Evolutionary conservation across 2,113 vertebrate genomes (phyloP), one percentile per base, ranked within the genome.

Genomic region (Malurus alboscapulatus): DNA sequence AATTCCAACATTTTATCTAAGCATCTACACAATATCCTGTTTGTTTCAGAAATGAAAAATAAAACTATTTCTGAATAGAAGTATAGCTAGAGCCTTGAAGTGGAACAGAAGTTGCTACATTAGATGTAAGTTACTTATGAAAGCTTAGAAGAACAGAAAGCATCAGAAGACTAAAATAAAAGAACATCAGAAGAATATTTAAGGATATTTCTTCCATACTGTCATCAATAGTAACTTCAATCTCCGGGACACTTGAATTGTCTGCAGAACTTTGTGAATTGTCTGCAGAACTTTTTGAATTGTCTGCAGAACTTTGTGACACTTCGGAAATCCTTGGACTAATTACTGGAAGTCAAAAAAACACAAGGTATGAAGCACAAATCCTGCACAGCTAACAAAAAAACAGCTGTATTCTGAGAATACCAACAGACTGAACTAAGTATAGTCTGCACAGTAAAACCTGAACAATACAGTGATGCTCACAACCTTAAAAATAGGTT

Each of bases 161-260:
- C 4, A 27, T 12, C 4, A 62, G 30, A 79, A 72, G 27, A 94
- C 71, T 2, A 63, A 34, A 80, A 84, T 0, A 72, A 27, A 87
- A 87, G 27, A 42, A 36, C 11, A 44, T 27, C 24, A 89, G 55
- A 74, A 75, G 26, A 94, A 32, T 47, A 89, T 45, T 91, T 72
- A 65, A 77, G 17, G n/a, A 3, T 54, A 58, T 62, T 93, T 85
- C 18, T 57, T 68, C 77, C 96, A 73, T 93, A 98, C 98, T 97
- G 94, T 96, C 95, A 55, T 97, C 96, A 93, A 98, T 75, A 17
- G 97, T 97, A 69, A 97, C 98, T 95, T 97, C 98, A n/a, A 97
- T 94, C 61, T 98, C 97, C 30, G 98, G 96, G 24, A 98, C 92
- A 29, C 94, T 73, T 14, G 97, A 94, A 48, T 91, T 96, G 62